Base-by-base conservation (phyloP, 2,797 vertebrate genomes). In the Sebastes kiyomatsui region DNA sequence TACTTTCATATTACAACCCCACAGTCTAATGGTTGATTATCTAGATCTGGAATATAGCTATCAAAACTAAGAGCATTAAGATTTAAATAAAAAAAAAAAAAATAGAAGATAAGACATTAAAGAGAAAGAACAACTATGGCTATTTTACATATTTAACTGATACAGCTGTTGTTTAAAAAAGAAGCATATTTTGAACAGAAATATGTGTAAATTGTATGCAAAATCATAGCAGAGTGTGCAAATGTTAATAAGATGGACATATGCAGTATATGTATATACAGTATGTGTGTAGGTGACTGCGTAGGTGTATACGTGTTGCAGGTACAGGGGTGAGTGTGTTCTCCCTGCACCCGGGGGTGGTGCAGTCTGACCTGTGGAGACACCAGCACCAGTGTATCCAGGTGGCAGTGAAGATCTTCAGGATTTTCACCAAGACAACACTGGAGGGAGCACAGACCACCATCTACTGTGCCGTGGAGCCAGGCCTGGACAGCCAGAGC, bases 261-360 rank as follows among this genome's bases (percentile, higher is more conserved):
- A 25, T 35, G 33, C 23, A 56, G n/a, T 22, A 55, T 49, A 33
- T 14, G 27, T 38, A 27, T 32, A 33, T 33, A 33, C 38, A 56
- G 23, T n/a, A 55, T 52, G 69, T 58, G 18, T 59, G 23, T 23
- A 18, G 25, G 23, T 75, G 30, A 56, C 11, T 54, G 16, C 9
- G 33, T 33, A 20, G 5, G 12, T 22, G 22, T 61, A 18, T 25
- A 22, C 30, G 1, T 79, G 10, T 54, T 83, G 58, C 83, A 96
- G 95, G 87, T 6, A 92, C 93, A 4, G 93, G 91, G 14, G 93
- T 96, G 78, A 95, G 93, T 0, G 93, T 95, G 56, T 96, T 95
- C 83, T 93, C 95, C 13, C 87, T 96, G 18, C 96, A 96, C 80
- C 96, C 96, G 2, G 96, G 96, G 6, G 95, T 96, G 88, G 96